Evolutionary conservation across 2,113 vertebrate species (phyloP), one percentile per base, ranked within the genome.

Genomic region (Leucosticte australis): DNA sequence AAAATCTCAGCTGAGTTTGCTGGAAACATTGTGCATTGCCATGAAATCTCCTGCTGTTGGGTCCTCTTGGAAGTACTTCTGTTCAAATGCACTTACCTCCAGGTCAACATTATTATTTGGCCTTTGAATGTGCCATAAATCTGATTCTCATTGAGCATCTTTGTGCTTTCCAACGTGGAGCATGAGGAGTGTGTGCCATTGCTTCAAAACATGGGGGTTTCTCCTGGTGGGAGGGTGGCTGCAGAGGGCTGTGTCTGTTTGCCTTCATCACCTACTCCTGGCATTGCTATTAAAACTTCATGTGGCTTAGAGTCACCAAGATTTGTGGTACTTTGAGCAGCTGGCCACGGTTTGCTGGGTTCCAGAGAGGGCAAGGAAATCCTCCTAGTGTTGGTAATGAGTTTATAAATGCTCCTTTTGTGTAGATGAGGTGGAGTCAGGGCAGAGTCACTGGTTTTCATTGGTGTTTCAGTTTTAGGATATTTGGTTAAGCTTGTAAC

Each of bases 131-230:
- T 67, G 35, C 65, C 3, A 0, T 27, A 6, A 65, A 33, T 90
- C 50, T 62, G 64, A 19, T 74, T 74, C 39, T 73, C 3, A 1
- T 6, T 0, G 2, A 74, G 60, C 50, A 23, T 59, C 67, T 73
- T 44, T 67, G 37, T 73, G n/a, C 42, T 83, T 64, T 88, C 39
- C n/a, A 23, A 13, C 14, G 6, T 7, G 30, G 44, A 68, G 76
- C 7, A 1, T 11, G 27, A 3, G 10, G 67, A 56, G 27, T 42
- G 31, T 44, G 31, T 79, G 65, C 56, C 16, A 17, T 78, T 0
- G 0, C 77, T 78, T 59, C 0, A 0, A 64, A 78, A 39, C 6
- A 9, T 0, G 6, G 31, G 60, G 23, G 47, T 81, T 89, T 52
- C 26, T 82, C 13, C 52, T 53, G 42, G 21, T 30, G 44, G 49